Evolutionary conservation across 2,113 vertebrate genomes (phyloP), one percentile per base, ranked within the genome.

Genomic region (Vidua chalybeata): DNA sequence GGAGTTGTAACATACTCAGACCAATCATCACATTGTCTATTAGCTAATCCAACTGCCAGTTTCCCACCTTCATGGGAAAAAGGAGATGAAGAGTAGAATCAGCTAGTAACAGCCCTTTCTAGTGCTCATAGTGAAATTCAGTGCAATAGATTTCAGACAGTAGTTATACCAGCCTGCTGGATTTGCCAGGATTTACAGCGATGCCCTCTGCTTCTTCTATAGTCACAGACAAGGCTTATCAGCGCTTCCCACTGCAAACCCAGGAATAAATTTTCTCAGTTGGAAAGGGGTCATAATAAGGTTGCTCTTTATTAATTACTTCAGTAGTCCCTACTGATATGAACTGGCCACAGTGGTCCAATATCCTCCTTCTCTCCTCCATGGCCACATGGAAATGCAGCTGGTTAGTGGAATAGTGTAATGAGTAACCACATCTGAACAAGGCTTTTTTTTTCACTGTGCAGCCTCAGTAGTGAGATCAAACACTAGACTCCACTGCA

Each of bases 381-480:
- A 41, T 72, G 82, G 82, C 82, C 54, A 35, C 12, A 4, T 64
- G 56, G 30, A 87, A 75, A 49, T n/a, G 23, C 10, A 7, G 41
- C 58, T 77, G 76, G 22, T 80, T 11, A 15, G 8, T n/a, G 48
- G 41, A 54, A 59, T 28, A 49, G 71, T 19, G 0, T 43, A 59
- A 37, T 59, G 27, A 45, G 7, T 45, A 87, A 48, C 54, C 69
- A 52, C 71, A 79, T 79, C 74, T 90, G 67, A 90, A 20, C 28
- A 23, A 54, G 35, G 45, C 49, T 71, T 48, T 64, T 56, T 56
- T 93, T 79, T 68, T 58, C 8, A 18, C 49, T 43, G 19, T 16
- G 5, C 0, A 0, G 55, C 64, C 56, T 84, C 4, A 0, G 16
- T 55, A 75, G 64, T 3, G 7, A 72, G 56, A 79, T 67, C 62